Percentiles rank a stretch among this genome's conserved stretches.
Evolutionary conservation across 2,113 vertebrate genomes (phyloP).

Genomic region (Notiomystis cincta): DNA sequence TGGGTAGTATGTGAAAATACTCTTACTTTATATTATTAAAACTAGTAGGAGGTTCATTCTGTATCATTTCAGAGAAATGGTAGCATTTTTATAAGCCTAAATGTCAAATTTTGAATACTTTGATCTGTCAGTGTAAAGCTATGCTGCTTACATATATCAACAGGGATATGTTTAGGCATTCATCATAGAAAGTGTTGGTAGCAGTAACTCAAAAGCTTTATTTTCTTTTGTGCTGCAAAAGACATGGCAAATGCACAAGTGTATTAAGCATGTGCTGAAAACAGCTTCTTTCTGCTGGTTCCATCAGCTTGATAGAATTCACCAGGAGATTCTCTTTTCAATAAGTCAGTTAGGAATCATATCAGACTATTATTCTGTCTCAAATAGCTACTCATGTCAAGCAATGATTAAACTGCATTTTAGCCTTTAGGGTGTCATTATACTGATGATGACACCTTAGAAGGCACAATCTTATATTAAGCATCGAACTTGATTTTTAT

Average conservation of each 20-base stretch:
- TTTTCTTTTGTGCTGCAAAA: neutral
- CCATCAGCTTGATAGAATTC: neutral
- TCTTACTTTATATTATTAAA: neutral
- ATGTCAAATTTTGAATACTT: neutral
- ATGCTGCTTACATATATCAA: neutral
- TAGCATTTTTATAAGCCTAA: neutral
- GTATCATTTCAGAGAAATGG: neutral
- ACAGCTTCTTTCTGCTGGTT: neutral
- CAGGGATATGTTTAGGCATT: neutral
- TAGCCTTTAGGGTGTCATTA: neutral
- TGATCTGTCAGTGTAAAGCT: neutral
- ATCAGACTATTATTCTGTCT: neutral
- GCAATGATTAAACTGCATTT: neutral
- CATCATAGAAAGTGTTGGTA: neutral
- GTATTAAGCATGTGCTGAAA: neutral
- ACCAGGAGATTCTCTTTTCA: neutral
- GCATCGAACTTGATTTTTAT: neutral
- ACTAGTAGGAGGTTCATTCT: neutral
- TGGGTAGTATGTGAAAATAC: neutral
- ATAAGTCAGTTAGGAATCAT: neutral
- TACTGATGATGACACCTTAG: neutral
- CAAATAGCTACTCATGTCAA: neutral
- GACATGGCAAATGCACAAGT: neutral
- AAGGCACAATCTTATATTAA: neutral
- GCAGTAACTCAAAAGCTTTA: neutral